These are phyloP conservation scores for Chaetophractus vellerosus DNA, from an alignment of 2,797 vertebrate species.

Conservation along the genomic window DNA sequence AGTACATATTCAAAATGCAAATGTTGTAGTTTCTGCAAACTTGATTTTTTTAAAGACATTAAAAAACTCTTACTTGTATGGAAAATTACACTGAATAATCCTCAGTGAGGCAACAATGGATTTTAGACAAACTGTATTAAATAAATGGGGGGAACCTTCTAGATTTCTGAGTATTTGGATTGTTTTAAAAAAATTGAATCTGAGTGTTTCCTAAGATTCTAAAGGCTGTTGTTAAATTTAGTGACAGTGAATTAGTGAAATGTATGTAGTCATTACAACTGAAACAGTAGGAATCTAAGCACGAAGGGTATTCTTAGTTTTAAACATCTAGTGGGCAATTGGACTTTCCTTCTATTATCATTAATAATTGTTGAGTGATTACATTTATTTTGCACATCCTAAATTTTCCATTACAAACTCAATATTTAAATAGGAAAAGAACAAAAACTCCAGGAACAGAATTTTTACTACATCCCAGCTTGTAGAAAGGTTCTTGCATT, in stretches of 20 bases:
- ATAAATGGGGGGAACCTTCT: not conserved
- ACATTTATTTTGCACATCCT: not conserved
- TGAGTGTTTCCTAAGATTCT: constrained; percentile 10
- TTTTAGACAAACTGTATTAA: not conserved
- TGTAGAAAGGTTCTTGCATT: not conserved
- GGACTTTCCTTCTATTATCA: not conserved
- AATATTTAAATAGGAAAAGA: not conserved
- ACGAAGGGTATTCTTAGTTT: constrained; percentile 19
- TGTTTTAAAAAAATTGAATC: not conserved
- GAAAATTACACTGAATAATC: constrained; percentile 40
- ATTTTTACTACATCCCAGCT: not conserved
- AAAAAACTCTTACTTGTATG: not conserved
- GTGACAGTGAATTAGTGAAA: constrained; percentile 12
- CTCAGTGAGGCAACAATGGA: not conserved
- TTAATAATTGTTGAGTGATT: not conserved
- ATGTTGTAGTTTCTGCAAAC: constrained; percentile 57
- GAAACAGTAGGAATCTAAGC: constrained; percentile 9
- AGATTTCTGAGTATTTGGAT: not conserved
- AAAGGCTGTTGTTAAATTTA: constrained; percentile 39
- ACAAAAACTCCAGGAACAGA: not conserved
- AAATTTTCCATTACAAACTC: constrained; percentile 26
- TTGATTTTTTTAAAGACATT: constrained; percentile 10
- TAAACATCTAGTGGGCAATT: not conserved
- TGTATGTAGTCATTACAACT: not conserved
- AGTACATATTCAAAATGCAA: constrained; percentile 27